Conservation (phyloP, 2,113 vertebrate species). For the Thermophis baileyi region DNA sequence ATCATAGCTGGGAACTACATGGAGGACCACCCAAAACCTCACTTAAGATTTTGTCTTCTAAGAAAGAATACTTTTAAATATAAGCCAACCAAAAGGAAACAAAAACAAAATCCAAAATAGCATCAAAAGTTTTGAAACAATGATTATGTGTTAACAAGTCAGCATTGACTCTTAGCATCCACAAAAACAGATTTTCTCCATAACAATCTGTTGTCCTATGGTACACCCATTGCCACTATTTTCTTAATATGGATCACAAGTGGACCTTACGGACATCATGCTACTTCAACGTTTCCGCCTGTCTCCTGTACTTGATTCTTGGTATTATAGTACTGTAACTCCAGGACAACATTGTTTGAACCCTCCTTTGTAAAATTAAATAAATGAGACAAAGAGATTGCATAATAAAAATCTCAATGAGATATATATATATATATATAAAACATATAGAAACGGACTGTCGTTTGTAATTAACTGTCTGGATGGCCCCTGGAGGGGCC, state of each 20-base stretch:
- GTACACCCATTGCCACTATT: not conserved
- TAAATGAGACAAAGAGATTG: not conserved
- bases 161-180: not conserved
- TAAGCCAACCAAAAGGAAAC: not conserved
- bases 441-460: too few species aligned
- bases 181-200: not conserved
- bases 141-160: not conserved
- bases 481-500: too few species aligned
- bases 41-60: not conserved
- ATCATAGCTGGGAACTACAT: not conserved
- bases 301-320: not conserved
- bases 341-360: not conserved
- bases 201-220: too few species aligned
- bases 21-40: not conserved
- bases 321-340: not conserved
- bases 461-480: too few species aligned
- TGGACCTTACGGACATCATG: not conserved
- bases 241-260: conserved; percentile 1
- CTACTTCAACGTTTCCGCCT: accelerated
- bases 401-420: not conserved
- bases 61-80: not conserved
- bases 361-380: not conserved
- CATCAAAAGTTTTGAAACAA: conserved; percentile 15
- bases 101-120: not conserved
- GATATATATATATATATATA: too few species aligned